These are phyloP conservation scores for Phyllotreta cruciferae DNA, from an alignment of 2,888 invertebrate species.

Conservation along the genomic window DNA sequence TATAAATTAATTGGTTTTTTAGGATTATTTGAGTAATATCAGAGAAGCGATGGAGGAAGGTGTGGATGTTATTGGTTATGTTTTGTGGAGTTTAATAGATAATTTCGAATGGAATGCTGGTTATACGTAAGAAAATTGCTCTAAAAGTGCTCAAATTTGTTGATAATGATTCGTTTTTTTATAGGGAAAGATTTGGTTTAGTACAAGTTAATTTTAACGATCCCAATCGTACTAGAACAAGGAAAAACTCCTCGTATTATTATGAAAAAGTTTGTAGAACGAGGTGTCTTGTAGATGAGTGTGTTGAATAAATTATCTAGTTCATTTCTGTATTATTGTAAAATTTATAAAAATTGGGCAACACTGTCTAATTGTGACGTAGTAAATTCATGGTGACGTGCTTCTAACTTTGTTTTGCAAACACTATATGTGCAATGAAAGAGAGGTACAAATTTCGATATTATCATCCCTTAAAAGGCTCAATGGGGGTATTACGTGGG, in stretches of 20 bases:
- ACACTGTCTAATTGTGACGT: too few species aligned
- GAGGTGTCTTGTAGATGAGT: conserved; percentile 17
- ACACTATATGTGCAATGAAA: too few species aligned
- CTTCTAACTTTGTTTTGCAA: too few species aligned
- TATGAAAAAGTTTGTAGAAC: conserved; percentile 24
- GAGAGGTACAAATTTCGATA: too few species aligned
- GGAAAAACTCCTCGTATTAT: conserved; percentile 23
- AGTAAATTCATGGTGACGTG: too few species aligned
- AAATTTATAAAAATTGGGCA: too few species aligned
- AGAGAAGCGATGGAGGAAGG: conserved; percentile 54
- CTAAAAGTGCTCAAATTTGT: neutral
- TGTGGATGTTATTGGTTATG: conserved; percentile 63
- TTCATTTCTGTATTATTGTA: too few species aligned
- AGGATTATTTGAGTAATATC: conserved; percentile 44
- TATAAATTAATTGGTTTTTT: conserved; percentile 41
- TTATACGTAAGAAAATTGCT: conserved; percentile 56
- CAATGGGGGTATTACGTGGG: too few species aligned
- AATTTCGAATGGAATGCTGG: conserved; percentile 68
- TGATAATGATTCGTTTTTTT: conserved; percentile 1
- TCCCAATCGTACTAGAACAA: conserved; percentile 22
- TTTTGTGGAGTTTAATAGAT: conserved; percentile 69
- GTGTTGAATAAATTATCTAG: conserved; percentile 13
- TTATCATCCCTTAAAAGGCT: too few species aligned
- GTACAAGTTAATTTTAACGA: conserved; percentile 20
- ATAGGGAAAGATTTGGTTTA: conserved; percentile 20